Percentiles rank a stretch among this genome's conserved stretches.
Conservation (phyloP, 2,797 vertebrate species). For the Sebastes flavidus region DNA sequence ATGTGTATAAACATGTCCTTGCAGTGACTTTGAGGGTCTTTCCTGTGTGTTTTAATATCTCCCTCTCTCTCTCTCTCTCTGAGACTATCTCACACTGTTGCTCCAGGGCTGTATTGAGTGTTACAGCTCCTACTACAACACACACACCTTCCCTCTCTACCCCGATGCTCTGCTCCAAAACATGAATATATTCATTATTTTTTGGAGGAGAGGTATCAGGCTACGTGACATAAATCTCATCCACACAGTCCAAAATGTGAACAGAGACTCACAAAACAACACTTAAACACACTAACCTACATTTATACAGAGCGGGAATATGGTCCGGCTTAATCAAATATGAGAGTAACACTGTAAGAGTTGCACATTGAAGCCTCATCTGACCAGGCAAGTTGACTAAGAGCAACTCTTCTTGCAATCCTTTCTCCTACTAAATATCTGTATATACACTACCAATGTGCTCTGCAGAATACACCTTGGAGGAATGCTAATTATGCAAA, state of each 20-base stretch:
- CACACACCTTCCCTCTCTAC: conserved; percentile 15
- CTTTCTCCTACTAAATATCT: background rate
- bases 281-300: background rate
- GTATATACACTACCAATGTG: background rate
- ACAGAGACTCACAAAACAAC: conserved; percentile 2
- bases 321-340: background rate
- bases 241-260: conserved; percentile 10
- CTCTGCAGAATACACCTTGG: background rate
- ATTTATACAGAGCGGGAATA: background rate
- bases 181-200: conserved; percentile 65
- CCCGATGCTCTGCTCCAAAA: conserved; percentile 40
- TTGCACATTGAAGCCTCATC: background rate
- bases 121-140: background rate
- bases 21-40: conserved; percentile 8
- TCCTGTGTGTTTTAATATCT: background rate
- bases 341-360: background rate
- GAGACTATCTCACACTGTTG: conserved; percentile 14
- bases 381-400: background rate
- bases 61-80: background rate
- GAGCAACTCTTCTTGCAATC: background rate
- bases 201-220: conserved; percentile 16
- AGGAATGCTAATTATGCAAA: background rate
- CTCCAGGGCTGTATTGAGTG: conserved; percentile 38
- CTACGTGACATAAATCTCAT: conserved; percentile 50
- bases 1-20: conserved; percentile 24